Conservation (phyloP, 2,113 vertebrate genomes). For the Aspiorhynchus laticeps region DNA sequence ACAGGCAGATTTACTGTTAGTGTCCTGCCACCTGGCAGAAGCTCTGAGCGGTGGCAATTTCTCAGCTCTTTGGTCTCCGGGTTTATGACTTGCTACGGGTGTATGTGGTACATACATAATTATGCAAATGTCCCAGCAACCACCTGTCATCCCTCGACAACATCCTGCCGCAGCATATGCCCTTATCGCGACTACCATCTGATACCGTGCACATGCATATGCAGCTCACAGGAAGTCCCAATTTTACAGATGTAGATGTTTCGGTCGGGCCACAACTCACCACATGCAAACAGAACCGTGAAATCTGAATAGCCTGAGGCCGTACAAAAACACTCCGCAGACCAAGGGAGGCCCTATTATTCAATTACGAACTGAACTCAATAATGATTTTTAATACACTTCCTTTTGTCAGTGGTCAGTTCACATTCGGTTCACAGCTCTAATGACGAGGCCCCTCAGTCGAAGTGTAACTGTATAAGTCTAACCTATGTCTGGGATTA, state of each 20-base stretch:
- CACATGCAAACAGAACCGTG: slow-evolving; percentile 17
- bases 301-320: neutral
- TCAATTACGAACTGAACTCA: slow-evolving; percentile 65
- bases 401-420: slow-evolving; percentile 55
- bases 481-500: slow-evolving; percentile 47
- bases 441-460: slow-evolving; percentile 54
- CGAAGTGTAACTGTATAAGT: too few relatives aligned
- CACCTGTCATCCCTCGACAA: slow-evolving; percentile 69
- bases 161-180: slow-evolving; percentile 68
- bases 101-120: slow-evolving; percentile 61
- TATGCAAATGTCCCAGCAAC: slow-evolving; percentile 69
- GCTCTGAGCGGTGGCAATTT: neutral
- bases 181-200: slow-evolving; percentile 63
- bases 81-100: slow-evolving; percentile 60
- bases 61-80: slow-evolving; percentile 66
- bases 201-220: slow-evolving; percentile 60
- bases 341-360: slow-evolving; percentile 44
- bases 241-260: slow-evolving; percentile 59
- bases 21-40: neutral
- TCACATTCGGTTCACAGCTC: slow-evolving; percentile 65
- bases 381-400: slow-evolving; percentile 69
- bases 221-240: slow-evolving; percentile 50
- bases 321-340: slow-evolving; percentile 8
- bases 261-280: neutral
- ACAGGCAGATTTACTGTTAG: neutral